Base-by-base conservation (phyloP, 1,140 invertebrate genomes). In the Periplaneta americana region DNA sequence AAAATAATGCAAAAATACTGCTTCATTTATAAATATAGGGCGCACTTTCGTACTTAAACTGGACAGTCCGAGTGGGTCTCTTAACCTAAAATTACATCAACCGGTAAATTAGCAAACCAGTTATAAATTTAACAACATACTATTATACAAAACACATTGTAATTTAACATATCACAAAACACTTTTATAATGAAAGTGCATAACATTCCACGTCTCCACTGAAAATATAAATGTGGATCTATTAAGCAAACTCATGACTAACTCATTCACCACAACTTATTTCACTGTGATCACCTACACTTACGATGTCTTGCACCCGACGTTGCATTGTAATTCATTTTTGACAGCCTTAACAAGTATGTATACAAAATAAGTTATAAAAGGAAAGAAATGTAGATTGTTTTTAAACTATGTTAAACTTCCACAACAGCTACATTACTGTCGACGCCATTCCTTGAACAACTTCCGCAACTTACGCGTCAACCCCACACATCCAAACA, bases 271-370 rank as follows among this genome's bases (percentile, higher is more conserved):
- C 80, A 81, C 80, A 81, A 34, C 34, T 37, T 75, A 80, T 81
- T 81, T 81, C 34, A 74, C 76, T 81, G 82, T 81, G 80, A 83
- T 74, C 74, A 83, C 82, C 33, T 83, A 83, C 82, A 83, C 82
- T 83, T 83, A 83, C 82, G 82, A 83, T 81, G 80, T 80, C 82
- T 81, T 75, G 80, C 82, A 36, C 78, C 82, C n/a, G 66, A 57
- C 10, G 78, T 39, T 34, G 80, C 82, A 39, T 83, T 83, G 15
- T 77, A 81, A 83, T 83, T 81, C 82, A 83, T 83, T 74, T 78
- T 74, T 76, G 34, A n/a, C 0, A 31, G 34, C 22, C 8, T 5
- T 34, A 32, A 31, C 31, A 11, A 34, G n/a, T 34, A 34, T 31
- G 32, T 75, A 15, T 22, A 80, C 36, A 36, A 34, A 28, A 28